These are phyloP conservation scores for Promerops cafer DNA, from an alignment of 2,113 vertebrate genomes.

Conservation along the genomic window DNA sequence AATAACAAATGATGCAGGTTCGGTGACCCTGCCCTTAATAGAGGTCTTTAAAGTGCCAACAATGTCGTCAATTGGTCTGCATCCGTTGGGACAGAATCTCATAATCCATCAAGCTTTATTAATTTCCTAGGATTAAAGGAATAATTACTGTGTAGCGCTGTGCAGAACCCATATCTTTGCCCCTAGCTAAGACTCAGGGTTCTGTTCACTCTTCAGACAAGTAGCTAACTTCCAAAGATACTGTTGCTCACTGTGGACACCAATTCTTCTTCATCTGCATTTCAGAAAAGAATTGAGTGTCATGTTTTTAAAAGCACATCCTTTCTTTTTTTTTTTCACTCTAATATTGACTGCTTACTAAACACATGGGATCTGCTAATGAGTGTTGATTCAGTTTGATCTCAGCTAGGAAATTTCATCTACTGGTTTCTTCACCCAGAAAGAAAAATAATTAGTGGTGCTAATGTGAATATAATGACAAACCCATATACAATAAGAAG, in stretches of 20 bases:
- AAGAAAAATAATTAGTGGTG: not conserved
- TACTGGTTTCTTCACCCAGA: not conserved
- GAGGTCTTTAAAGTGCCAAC: constrained; percentile 20
- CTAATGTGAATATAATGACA: not conserved
- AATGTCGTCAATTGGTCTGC: not conserved
- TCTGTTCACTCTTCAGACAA: not conserved
- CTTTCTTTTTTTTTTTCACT: not conserved
- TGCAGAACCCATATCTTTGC: not conserved
- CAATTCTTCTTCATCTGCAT: not conserved
- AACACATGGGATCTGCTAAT: not conserved
- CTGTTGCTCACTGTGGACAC: not conserved
- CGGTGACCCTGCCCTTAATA: not conserved
- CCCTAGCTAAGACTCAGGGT: not conserved
- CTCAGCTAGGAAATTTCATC: not conserved
- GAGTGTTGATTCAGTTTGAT: not conserved
- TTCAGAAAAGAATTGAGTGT: not conserved
- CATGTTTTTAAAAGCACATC: not conserved
- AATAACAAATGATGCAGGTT: not conserved
- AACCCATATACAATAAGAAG: not conserved
- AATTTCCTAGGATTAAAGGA: constrained; percentile 23
- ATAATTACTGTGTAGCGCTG: not conserved
- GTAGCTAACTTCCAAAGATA: not conserved
- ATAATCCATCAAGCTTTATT: constrained; percentile 45
- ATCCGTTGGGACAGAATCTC: not conserved
- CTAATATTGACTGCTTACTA: not conserved